A percentile compares a stretch with the other conserved stretches of the same genome.
These are phyloP conservation scores for Acronicta aceris DNA, from an alignment of 2,888 invertebrate species.

Conservation along the genomic window DNA sequence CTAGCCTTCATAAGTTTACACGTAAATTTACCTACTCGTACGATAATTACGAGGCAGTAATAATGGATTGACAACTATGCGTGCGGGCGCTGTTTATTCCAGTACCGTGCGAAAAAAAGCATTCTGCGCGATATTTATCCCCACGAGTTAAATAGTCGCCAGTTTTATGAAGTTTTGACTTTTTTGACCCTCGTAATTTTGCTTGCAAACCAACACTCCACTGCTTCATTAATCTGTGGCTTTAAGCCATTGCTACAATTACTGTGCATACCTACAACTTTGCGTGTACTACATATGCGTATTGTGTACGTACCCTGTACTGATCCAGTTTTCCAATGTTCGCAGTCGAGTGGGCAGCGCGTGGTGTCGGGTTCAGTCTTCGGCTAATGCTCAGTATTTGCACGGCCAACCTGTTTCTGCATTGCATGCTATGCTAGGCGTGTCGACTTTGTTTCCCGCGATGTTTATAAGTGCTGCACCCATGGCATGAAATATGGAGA, in stretches of 20 bases:
- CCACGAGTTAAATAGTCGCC: background rate
- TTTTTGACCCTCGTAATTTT: background rate
- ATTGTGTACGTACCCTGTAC: constrained; percentile 12
- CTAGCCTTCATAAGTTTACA: background rate
- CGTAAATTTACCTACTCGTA: background rate
- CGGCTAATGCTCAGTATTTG: constrained; percentile 44
- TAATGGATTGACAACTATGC: no score
- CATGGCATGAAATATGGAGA: no score
- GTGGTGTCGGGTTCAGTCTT: constrained; percentile 58
- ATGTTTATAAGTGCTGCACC: no score
- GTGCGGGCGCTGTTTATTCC: no score
- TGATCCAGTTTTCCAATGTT: constrained; percentile 61
- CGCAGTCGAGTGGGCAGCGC: constrained; percentile 55
- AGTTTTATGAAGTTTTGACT: background rate
- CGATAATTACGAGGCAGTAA: background rate
- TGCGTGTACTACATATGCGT: background rate
- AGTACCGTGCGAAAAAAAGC: no score
- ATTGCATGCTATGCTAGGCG: constrained; percentile 14
- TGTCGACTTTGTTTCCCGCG: no score
- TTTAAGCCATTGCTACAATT: background rate
- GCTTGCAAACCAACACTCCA: background rate
- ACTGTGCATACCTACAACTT: constrained; percentile 1
- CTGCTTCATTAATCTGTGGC: background rate
- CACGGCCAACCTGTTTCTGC: constrained; percentile 20
- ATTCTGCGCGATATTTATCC: no score